Evolutionary conservation across 2,113 vertebrate species (phyloP), one percentile per base, ranked within the genome.

Genomic region (Malurus elegans): DNA sequence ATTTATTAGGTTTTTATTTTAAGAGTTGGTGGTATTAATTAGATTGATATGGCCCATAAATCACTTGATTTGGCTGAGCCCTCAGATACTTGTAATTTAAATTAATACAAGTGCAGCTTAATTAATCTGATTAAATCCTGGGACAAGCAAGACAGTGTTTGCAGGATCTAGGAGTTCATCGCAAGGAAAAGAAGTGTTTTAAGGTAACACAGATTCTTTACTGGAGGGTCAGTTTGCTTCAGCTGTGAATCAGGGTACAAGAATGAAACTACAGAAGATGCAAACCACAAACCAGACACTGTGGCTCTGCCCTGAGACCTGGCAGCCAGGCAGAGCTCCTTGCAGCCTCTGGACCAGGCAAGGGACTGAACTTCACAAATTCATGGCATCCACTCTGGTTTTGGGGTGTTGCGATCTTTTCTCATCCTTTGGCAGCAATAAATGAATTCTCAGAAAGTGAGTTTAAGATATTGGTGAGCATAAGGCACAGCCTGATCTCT

Each of bases 1-100:
- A 88, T 96, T 96, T 95, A 92, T 95, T 94, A 90, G 88, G 44
- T 69, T 97, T 96, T 97, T 93, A 95, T 97, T 97, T 95, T 96
- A 97, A 93, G 92, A 92, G 65, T 93, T 87, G 93, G 66, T 93
- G 79, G 62, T 85, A 94, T 97, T 96, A 97, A 97, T 97, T 97
- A 97, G 91, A 91, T 76, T 93, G 95, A 92, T 94, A 93, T 54
- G 76, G 93, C 66, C 92, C 79, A 95, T 96, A 95, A 96, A 94
- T 97, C 90, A 94, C 89, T 96, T 58, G 79, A 93, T 95, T 94
- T 92, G 95, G 75, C 93, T 96, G 86, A 95, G 93, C 81, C 92
- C 85, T 93, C 79, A 79, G 96, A 97, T 86, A 90, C 65, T 92
- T 92, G 95, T 84, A 93, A 93, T 94, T 93, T 92, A 93, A 95